Base-by-base conservation (phyloP, 2,888 invertebrate genomes). In the Dinocampus coccinellae region DNA sequence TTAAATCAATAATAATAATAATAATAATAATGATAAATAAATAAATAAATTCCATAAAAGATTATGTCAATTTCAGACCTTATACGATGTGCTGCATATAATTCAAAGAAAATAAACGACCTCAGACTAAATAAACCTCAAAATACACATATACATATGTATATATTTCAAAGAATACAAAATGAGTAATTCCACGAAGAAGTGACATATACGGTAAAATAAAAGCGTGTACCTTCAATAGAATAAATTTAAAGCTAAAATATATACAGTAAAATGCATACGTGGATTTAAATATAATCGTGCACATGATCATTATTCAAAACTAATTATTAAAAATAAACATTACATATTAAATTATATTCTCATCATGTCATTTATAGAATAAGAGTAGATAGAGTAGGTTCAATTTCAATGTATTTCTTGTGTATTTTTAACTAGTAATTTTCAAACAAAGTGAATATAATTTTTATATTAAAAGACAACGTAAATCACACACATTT, bases 261-360 rank as follows among this genome's bases (percentile, higher is more conserved):
- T n/a, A n/a, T n/a, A n/a, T n/a, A n/a, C n/a, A n/a, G n/a, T n/a
- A n/a, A n/a, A n/a, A n/a, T n/a, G n/a, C n/a, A n/a, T 63, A 69
- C 70, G 69, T 70, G 70, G 64, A 70, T 64, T 58, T 70, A 64
- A 70, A 64, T 58, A 47, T n/a, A n/a, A 10, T 36, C 33, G 10
- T 57, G 39, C 24, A n/a, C n/a, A 47, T 47, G 16, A n/a, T n/a
- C n/a, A n/a, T n/a, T n/a, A n/a, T n/a, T n/a, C n/a, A n/a, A n/a
- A n/a, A n/a, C n/a, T n/a, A n/a, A n/a, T n/a, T n/a, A n/a, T n/a
- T n/a, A n/a, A n/a, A n/a, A n/a, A n/a, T n/a, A n/a, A n/a, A n/a
- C n/a, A n/a, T n/a, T n/a, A n/a, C n/a, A n/a, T n/a, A n/a, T n/a
- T n/a, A n/a, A n/a, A n/a, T n/a, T n/a, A n/a, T n/a, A n/a, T n/a